phyloP scores from a whole-genome alignment of 2,797 vertebrate genomes.

The Euthynnus affinis region DNA sequence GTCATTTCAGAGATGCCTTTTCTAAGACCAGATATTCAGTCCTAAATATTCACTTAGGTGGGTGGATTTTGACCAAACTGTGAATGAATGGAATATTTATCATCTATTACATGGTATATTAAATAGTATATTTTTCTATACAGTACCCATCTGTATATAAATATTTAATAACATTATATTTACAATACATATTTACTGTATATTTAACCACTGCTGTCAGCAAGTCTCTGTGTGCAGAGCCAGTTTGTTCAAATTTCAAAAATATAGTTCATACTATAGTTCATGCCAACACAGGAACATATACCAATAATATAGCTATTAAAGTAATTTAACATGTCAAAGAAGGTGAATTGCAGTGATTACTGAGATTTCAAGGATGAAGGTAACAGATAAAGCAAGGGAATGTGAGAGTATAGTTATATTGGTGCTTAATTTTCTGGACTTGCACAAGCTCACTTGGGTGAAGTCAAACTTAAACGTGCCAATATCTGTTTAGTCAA shows the following conservation, averaged over 20 bases:
- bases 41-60: not conserved
- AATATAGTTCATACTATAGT: not conserved
- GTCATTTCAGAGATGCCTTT: not conserved
- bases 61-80: not conserved
- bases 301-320: not conserved
- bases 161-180: not conserved
- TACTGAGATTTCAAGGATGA: not conserved
- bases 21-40: not conserved
- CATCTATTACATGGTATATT: too few species aligned
- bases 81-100: not conserved
- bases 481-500: not conserved
- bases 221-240: not conserved
- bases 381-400: not conserved
- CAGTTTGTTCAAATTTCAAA: not conserved
- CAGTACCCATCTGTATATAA: not conserved
- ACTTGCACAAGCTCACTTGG: too few species aligned
- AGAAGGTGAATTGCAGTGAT: not conserved
- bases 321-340: conserved; percentile 4
- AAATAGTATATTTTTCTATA: too few species aligned
- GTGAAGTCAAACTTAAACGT: not conserved
- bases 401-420: not conserved
- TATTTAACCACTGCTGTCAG: not conserved
- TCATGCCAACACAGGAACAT: not conserved
- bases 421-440: not conserved
- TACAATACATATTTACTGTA: not conserved